phyloP scores from a whole-genome alignment of 1,140 invertebrate species.

The Bombus impatiens region DNA sequence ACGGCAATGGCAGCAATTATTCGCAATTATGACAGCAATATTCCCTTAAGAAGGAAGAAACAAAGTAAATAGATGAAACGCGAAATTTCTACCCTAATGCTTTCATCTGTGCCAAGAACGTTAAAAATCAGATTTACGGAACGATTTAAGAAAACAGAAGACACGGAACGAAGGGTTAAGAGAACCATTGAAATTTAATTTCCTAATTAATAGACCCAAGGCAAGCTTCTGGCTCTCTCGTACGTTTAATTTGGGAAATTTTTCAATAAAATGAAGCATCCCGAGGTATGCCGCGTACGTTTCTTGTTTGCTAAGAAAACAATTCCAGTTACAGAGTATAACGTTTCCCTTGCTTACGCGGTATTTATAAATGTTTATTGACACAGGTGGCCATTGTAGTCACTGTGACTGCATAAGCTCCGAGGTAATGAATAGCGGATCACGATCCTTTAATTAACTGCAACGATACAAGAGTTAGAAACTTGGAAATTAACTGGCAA shows the following conservation, averaged over 20 bases:
- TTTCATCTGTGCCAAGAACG: background rate
- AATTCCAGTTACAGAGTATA: background rate
- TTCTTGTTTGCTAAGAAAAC: slow-evolving; percentile 42
- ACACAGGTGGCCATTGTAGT: slow-evolving; percentile 32
- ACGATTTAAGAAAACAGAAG: background rate
- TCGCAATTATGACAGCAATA: no score
- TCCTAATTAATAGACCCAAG: slow-evolving; percentile 15
- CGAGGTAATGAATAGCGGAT: background rate
- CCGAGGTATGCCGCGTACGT: background rate
- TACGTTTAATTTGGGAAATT: background rate
- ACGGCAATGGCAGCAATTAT: no score
- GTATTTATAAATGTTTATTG: slow-evolving; percentile 41
- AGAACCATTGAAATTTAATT: slow-evolving; percentile 16
- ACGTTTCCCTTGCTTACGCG: background rate
- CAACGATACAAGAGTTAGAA: background rate
- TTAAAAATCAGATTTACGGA: background rate
- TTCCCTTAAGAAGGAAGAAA: background rate
- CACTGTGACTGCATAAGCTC: background rate
- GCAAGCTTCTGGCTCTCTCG: background rate
- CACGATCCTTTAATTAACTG: slow-evolving; percentile 32
- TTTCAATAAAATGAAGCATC: slow-evolving; percentile 37
- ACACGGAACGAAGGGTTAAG: background rate
- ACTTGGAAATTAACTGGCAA: background rate
- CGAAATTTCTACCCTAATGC: background rate
- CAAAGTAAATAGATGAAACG: background rate